Evolutionary conservation across 2,888 invertebrate species (phyloP), one percentile per base, ranked within the genome.

Genomic region (Hydrotaea cyrtoneurina): DNA sequence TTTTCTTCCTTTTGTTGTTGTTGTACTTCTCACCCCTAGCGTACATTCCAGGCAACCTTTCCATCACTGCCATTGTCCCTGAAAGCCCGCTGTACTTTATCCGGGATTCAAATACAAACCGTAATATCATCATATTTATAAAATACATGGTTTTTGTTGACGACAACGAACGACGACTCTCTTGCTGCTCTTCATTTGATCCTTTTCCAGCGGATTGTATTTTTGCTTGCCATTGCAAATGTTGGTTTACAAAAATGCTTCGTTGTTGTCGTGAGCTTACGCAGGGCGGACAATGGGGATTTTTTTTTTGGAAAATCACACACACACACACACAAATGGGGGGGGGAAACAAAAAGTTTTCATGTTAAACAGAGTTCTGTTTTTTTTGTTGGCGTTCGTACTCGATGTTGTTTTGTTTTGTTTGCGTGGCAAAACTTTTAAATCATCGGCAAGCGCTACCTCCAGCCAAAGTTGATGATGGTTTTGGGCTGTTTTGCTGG

Each of bases 391-490:
- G 31, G 7, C 31, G 31, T 31, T 31, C 31, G 7, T 31, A 31
- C 69, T 23, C 46, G 69, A 62, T 31, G 69, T 23, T 62, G 77
- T 78, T 50, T 74, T 46, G 69, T 72, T 78, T 71, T 75, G 75
- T 80, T 78, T 82, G 55, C 43, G 55, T 84, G 73, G 82, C 62
- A 53, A 72, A 72, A 78, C 55, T 80, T 80, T 77, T 82, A 77
- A 82, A 77, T 85, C 82, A 82, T 80, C 64, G 62, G 78, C 39
- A 80, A 66, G 57, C 59, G 26, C 11, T 62, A 74, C 69, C 66
- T 55, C 31, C 15, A 43, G 55, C 69, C 55, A 69, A 53, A 66
- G 39, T 71, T 59, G 75, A 21, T 59, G 69, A 55, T 78, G 43
- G 55, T 75, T 69, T 21, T 57, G 31, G 23, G 62, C 8, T 78